Conservation (phyloP, 2,888 invertebrate species). For the Temnothorax rugatulus region DNA sequence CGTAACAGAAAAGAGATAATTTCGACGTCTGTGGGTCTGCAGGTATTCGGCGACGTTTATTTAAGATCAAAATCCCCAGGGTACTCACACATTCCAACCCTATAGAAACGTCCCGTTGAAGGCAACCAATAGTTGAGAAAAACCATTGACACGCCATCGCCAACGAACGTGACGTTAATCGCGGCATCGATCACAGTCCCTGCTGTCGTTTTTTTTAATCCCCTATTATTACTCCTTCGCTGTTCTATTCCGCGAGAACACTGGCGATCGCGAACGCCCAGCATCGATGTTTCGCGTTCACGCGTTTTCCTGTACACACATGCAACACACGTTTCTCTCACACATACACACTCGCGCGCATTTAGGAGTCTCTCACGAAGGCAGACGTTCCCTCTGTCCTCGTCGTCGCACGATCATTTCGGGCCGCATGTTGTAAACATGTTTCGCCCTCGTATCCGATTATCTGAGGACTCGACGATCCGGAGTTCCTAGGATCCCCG, state of each 20-base stretch:
- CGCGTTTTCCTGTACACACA: slow-evolving; percentile 55
- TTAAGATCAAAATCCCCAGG: slow-evolving; percentile 42
- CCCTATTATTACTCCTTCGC: neutral
- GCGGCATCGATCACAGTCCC: slow-evolving; percentile 22
- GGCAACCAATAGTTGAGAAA: slow-evolving; percentile 24
- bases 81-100: slow-evolving; percentile 21
- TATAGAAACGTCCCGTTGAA: slow-evolving; percentile 22
- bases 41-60: slow-evolving; percentile 27
- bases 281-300: slow-evolving; percentile 47
- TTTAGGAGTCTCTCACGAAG: slow-evolving; percentile 47
- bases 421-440: slow-evolving; percentile 49
- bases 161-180: slow-evolving; percentile 11
- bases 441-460: slow-evolving; percentile 39
- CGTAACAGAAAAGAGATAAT: neutral
- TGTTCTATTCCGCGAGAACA: slow-evolving; percentile 44
- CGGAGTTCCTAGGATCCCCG: neutral
- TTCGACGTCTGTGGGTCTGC: neutral
- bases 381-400: slow-evolving; percentile 61
- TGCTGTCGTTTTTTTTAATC: slow-evolving; percentile 32
- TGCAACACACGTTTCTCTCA: slow-evolving; percentile 14
- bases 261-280: slow-evolving; percentile 45
- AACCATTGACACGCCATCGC: neutral
- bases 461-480: slow-evolving; percentile 15
- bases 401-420: slow-evolving; percentile 58
- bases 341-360: slow-evolving; percentile 14